Percentiles rank a stretch among this genome's conserved stretches.
phyloP scores from a whole-genome alignment of 2,113 vertebrate species.

The Mionectes macconnelli region DNA sequence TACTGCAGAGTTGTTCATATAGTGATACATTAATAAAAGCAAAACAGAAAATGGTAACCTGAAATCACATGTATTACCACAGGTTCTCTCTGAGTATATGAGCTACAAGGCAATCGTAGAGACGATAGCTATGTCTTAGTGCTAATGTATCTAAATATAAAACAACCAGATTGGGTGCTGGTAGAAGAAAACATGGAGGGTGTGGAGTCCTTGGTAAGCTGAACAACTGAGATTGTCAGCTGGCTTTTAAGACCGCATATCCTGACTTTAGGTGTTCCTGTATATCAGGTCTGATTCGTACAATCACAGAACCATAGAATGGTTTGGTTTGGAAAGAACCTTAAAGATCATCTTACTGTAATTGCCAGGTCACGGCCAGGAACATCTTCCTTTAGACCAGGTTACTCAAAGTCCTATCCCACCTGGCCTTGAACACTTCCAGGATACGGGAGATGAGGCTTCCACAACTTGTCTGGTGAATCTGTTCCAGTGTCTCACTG shows the following conservation, averaged over 20 bases:
- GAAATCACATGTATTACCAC: not conserved
- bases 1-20: not conserved
- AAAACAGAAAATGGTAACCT: not conserved
- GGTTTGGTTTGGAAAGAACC: not conserved
- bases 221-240: not conserved
- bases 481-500: not conserved
- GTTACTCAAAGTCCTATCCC: not conserved
- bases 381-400: rapidly evolving
- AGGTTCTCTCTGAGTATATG: not conserved
- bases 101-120: not conserved
- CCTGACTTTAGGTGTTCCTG: not conserved
- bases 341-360: not conserved
- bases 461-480: not conserved
- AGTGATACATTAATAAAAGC: not conserved
- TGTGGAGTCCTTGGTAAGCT: not conserved
- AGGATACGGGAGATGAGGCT: not conserved
- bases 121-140: not conserved
- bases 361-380: rapidly evolving
- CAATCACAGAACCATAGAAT: not conserved
- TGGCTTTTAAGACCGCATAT: not conserved
- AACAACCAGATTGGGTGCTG: not conserved
- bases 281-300: not conserved
- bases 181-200: not conserved
- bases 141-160: not conserved
- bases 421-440: not conserved